Evolutionary conservation across 2,888 invertebrate genomes (phyloP).

Genomic region (Spatulosminthurus flaviceps): DNA sequence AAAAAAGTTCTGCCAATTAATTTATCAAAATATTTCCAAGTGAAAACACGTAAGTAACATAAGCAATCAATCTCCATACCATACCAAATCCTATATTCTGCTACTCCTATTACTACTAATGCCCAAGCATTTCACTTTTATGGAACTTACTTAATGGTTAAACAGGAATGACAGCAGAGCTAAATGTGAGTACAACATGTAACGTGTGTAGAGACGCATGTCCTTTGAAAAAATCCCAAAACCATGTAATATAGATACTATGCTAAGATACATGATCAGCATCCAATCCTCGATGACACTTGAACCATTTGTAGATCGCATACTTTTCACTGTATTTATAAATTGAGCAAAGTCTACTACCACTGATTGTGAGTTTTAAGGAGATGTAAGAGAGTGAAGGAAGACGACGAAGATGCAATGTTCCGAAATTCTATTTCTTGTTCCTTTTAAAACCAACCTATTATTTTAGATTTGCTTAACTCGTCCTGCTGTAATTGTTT

Average conservation of each 20-base stretch:
- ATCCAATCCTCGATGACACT: constrained; percentile 23
- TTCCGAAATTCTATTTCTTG: not conserved
- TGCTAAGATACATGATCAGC: constrained; percentile 20
- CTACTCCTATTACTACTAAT: no score
- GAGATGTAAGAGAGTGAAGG: constrained; percentile 2
- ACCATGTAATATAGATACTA: no score
- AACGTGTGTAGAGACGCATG: not conserved
- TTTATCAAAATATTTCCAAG: no score
- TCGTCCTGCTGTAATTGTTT: constrained; percentile 35
- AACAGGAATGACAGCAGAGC: not conserved
- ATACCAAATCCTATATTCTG: no score
- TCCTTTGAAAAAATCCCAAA: no score
- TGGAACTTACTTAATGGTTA: not conserved
- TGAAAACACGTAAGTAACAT: no score
- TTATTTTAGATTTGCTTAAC: constrained; percentile 25
- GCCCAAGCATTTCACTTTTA: not conserved
- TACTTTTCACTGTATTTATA: constrained; percentile 28
- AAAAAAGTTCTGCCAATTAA: no score
- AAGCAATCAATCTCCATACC: no score
- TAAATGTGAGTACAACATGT: not conserved
- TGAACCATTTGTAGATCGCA: constrained; percentile 28
- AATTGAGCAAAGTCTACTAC: not conserved
- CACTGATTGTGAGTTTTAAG: not conserved
- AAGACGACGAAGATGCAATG: not conserved
- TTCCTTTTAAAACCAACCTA: not conserved